Base-by-base conservation (phyloP, 2,888 invertebrate genomes). In the Drosophila meridiana region DNA sequence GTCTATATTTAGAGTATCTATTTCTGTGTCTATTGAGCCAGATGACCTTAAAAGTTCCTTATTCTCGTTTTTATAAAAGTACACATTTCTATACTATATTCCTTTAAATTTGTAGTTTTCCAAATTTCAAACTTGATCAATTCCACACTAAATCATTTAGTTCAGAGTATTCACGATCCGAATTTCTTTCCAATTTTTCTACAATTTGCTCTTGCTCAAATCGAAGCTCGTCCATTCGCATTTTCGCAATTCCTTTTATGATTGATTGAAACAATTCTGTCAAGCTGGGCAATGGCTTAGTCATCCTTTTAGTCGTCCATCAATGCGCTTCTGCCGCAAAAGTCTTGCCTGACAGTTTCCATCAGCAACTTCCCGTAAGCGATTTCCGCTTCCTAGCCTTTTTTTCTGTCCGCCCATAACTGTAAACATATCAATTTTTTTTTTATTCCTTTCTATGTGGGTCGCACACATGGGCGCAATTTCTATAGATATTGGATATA, bases 241-340 rank as follows among this genome's bases (percentile, higher is more conserved):
- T 48, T 38, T 45, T 55, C 47, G 62, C 55, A 71, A 67, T 73
- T 66, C 36, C 60, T 48, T 43, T 43, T 68, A 63, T 84, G 84
- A 82, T 82, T 81, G 82, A 82, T 82, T 62, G 71, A 45, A 69
- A 68, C 59, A 64, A 71, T 68, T 81, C 78, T 69, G 72, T 69
- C 60, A 61, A 73, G 66, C 67, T 58, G 45, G 52, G 62, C 53
- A 61, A 58, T 34, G 14, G 42, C 43, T 47, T 50, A 26, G 50
- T 48, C 67, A 59, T 43, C 53, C 72, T 45, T 57, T 77, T 36
- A 53, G 60, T 50, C 70, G 79, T 80, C 75, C 64, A 83, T 83
- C 83, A 86, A 71, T 67, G 64, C 42, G 52, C 66, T 55, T 56
- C 65, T 47, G 50, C 59, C 36, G 28, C 56, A 62, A 53, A 43